phyloP scores from a whole-genome alignment of 2,113 vertebrate species.

The Accipiter virgatus region DNA sequence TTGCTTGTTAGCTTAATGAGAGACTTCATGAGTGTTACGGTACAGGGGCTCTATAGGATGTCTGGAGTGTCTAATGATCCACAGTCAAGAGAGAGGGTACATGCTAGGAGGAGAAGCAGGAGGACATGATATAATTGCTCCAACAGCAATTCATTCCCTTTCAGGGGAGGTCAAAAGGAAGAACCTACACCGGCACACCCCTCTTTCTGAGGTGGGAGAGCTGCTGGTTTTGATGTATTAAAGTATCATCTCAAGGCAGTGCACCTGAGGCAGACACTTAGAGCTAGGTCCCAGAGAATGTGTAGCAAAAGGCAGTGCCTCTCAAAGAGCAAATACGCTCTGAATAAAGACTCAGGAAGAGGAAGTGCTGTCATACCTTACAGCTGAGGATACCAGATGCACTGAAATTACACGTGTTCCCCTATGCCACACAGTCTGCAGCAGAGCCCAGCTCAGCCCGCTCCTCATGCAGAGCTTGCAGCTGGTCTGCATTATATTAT shows the following conservation, averaged over 20 bases:
- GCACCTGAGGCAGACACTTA: neutral
- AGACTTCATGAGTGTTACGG: neutral
- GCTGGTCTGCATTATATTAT: neutral
- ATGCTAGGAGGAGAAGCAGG: neutral
- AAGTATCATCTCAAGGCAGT: neutral
- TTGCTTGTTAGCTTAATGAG: conserved; percentile 26
- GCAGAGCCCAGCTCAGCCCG: neutral
- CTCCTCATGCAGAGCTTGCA: neutral
- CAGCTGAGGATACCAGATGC: neutral
- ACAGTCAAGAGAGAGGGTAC: neutral
- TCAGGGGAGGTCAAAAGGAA: neutral
- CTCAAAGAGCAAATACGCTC: neutral
- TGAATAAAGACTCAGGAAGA: neutral
- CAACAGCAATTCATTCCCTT: neutral
- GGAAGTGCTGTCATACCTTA: neutral
- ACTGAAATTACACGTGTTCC: neutral
- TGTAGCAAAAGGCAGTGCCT: neutral
- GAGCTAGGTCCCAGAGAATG: neutral
- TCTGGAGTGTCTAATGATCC: neutral
- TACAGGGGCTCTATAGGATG: neutral
- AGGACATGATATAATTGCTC: neutral
- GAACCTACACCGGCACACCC: neutral
- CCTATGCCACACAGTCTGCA: accelerated
- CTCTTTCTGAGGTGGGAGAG: neutral
- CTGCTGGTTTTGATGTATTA: neutral